Evolutionary conservation across 2,113 vertebrate species (phyloP).

Genomic region (Agapornis roseicollis): DNA sequence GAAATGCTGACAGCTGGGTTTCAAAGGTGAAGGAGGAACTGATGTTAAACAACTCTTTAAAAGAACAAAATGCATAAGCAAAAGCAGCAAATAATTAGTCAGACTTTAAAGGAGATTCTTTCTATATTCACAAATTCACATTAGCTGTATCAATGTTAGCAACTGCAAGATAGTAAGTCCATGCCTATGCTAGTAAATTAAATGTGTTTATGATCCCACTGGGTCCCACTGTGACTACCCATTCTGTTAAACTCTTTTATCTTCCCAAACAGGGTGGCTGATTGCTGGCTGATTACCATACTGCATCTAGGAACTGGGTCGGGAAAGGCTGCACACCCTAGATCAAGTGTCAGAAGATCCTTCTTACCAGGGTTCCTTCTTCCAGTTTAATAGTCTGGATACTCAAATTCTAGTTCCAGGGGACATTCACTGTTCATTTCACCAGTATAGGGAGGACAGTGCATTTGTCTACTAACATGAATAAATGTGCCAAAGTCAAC

Average conservation of each 20-base stretch:
- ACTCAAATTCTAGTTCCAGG: background rate
- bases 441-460: background rate
- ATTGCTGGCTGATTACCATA: background rate
- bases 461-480: background rate
- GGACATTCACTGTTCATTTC: background rate
- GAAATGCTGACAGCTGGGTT: conserved; percentile 1
- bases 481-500: background rate
- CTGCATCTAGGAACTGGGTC: background rate
- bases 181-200: background rate
- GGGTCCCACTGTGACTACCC: background rate
- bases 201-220: background rate
- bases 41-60: background rate
- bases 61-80: background rate
- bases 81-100: background rate
- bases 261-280: background rate
- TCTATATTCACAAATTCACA: background rate
- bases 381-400: background rate
- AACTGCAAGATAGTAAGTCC: background rate
- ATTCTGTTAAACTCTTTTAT: background rate
- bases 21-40: conserved; percentile 27
- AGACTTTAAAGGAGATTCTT: background rate
- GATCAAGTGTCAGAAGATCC: background rate
- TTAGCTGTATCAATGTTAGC: background rate
- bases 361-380: background rate
- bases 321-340: background rate